Evolutionary conservation across 2,113 vertebrate genomes (phyloP), one percentile per base, ranked within the genome.

Genomic region (Mixornis gularis): DNA sequence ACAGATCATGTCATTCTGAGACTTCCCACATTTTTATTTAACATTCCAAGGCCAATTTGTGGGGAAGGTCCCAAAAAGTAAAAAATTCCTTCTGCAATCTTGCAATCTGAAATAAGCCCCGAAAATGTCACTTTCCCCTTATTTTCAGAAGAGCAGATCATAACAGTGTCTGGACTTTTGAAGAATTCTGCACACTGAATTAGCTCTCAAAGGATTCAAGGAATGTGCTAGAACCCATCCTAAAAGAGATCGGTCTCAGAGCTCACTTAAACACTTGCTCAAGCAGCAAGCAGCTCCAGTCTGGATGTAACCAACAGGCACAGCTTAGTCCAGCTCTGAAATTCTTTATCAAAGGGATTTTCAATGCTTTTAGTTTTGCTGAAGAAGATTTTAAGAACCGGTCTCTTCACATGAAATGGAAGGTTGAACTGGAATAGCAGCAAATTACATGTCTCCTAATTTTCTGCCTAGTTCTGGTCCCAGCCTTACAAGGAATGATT

Each of bases 151-250:
- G 40, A 63, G 15, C 6, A 6, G 3, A 13, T 64, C 43, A 27
- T 5, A 63, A 48, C 2, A 11, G 17, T 9, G 5, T 40, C 76
- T n/a, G 22, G 32, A 53, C 11, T 24, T 59, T 44, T 12, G 5
- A 13, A 81, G 41, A 21, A 22, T 1, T 11, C n/a, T 64, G n/a
- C 13, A 20, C 22, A 41, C 17, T 27, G 68, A 55, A 92, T 18
- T 8, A 89, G 10, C 44, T 55, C 40, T 60, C 9, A 8, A 51
- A 55, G 11, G 27, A 59, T n/a, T 79, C 48, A 56, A 62, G 41
- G 40, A 59, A 32, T 0, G 0, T 79, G 66, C 16, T 43, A 52
- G 34, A 80, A 6, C 11, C n/a, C 59, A 22, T 36, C 24, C 82
- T 34, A 32, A 58, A 55, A 52, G 21, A 80, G 21, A 17, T 21